Evolutionary conservation across 2,113 vertebrate genomes (phyloP).

Genomic region (Pseudorectes ferrugineus): DNA sequence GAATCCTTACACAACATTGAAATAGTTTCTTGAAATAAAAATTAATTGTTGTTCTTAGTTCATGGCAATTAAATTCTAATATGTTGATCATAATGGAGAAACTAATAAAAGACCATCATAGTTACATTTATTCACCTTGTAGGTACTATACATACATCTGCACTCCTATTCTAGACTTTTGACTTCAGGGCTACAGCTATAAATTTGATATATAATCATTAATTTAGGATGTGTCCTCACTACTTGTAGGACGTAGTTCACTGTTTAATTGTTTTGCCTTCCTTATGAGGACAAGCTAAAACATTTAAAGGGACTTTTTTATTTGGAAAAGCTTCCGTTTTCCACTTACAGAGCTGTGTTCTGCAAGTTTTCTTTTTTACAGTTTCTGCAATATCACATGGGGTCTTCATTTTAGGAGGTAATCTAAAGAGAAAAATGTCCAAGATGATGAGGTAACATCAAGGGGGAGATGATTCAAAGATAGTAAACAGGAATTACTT

Average conservation of each 20-base stretch:
- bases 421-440: neutral
- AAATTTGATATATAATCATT: neutral
- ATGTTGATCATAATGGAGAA: neutral
- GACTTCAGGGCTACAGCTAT: neutral
- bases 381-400: neutral
- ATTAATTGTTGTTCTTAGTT: neutral
- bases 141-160: neutral
- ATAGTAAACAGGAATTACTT: neutral
- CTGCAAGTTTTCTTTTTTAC: neutral
- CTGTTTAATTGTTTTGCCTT: neutral
- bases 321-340: neutral
- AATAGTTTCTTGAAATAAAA: neutral
- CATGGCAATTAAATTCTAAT: neutral
- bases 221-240: neutral
- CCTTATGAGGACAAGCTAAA: neutral
- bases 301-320: neutral
- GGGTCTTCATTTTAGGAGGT: neutral
- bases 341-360: neutral
- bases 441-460: neutral
- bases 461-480: neutral
- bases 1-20: neutral
- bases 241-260: neutral
- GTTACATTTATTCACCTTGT: neutral
- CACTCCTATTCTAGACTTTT: neutral
- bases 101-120: neutral